Percentiles rank a stretch among this genome's conserved stretches.
Conservation (phyloP, 2,113 vertebrate genomes). For the Deroptyus accipitrinus region DNA sequence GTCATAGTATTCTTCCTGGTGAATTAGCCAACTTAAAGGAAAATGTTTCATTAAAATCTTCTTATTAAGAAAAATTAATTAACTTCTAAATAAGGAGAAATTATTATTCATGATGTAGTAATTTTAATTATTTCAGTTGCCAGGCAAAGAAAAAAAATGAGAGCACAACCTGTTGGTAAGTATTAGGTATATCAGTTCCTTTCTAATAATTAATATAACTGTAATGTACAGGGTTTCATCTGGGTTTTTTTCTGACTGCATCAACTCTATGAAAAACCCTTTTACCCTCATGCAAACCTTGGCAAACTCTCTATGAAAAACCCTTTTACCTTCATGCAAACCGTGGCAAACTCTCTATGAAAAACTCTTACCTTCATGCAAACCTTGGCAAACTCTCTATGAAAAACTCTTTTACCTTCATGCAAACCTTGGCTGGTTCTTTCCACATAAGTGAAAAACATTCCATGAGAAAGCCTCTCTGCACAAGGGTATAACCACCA, state of each 20-base stretch:
- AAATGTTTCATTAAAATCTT: background rate
- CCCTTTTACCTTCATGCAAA: background rate
- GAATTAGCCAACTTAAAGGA: background rate
- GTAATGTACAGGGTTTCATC: background rate
- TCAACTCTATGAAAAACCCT: background rate
- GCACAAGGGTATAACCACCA: background rate
- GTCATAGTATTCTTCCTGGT: background rate
- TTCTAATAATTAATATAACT: background rate
- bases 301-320: too few species aligned
- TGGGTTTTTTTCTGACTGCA: background rate
- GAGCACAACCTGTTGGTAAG: background rate
- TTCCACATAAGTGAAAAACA: background rate
- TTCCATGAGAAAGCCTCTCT: background rate
- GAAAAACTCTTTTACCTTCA: background rate
- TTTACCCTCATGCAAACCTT: background rate
- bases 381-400: background rate
- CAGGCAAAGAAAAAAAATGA: accelerated
- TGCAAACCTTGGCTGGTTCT: background rate
- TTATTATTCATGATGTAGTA: background rate
- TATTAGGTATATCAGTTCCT: background rate
- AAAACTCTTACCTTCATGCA: background rate
- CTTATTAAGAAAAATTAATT: background rate
- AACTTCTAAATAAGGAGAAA: background rate
- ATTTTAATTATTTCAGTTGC: background rate
- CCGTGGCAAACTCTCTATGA: background rate